Percentiles rank a stretch among this genome's conserved stretches.
These are phyloP conservation scores for Chaetodon trifasciatus DNA, from an alignment of 2,797 vertebrate genomes.

Conservation along the genomic window DNA sequence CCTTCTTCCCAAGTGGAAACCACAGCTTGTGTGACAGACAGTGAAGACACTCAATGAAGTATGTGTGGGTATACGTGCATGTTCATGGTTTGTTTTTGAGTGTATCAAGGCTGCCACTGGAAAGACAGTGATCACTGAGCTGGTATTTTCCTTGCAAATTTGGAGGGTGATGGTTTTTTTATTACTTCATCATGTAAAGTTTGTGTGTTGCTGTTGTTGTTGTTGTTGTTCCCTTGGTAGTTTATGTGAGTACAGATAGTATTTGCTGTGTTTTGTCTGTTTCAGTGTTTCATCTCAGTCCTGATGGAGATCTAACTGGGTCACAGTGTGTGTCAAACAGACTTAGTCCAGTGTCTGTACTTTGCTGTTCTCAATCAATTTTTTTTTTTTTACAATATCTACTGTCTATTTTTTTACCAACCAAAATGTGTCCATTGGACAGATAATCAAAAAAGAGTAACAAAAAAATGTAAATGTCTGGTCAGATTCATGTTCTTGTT, in stretches of 20 bases:
- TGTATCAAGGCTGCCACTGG: background rate
- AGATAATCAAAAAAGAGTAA: too few relatives aligned
- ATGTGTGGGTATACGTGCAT: background rate
- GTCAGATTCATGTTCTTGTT: background rate
- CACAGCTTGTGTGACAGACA: background rate
- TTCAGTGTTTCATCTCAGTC: conserved; percentile 3
- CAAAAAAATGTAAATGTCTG: background rate
- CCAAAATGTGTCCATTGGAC: too few relatives aligned
- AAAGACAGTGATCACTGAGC: background rate
- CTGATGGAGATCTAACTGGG: conserved; percentile 6
- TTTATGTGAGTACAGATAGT: background rate
- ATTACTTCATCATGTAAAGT: background rate
- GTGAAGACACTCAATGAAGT: background rate
- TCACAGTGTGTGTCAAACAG: conserved; percentile 1
- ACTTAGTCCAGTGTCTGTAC: background rate
- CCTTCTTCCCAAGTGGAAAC: background rate
- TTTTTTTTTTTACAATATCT: background rate
- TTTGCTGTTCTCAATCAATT: background rate
- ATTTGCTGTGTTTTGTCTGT: background rate
- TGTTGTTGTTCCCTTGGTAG: background rate
- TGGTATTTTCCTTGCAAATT: background rate
- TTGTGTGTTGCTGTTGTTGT: background rate
- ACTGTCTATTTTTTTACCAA: background rate
- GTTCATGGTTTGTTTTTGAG: background rate
- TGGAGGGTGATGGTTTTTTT: background rate